A percentile compares a stretch with the other conserved stretches of the same genome.
Evolutionary conservation across 2,888 invertebrate genomes (phyloP).

Genomic region (Creontiades dilutus): DNA sequence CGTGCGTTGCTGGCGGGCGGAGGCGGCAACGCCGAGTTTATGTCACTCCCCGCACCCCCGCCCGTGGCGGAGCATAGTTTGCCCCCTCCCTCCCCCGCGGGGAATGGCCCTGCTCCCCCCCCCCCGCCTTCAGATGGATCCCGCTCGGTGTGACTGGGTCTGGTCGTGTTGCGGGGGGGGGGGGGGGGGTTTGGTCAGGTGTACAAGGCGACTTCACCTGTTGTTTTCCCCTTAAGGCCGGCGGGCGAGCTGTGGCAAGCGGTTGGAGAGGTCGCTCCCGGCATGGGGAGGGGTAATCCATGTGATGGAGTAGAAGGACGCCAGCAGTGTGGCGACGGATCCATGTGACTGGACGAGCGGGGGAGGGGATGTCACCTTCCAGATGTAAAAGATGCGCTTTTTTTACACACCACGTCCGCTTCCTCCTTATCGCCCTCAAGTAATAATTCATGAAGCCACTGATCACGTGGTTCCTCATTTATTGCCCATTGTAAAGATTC

Average conservation of each 20-base stretch:
- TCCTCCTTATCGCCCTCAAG: neutral
- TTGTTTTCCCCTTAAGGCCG: neutral
- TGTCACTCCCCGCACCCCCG: slow-evolving; percentile 45
- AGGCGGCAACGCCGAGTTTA: slow-evolving; percentile 60
- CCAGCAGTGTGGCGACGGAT: neutral
- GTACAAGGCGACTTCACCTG: slow-evolving; percentile 46
- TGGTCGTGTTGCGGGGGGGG: neutral
- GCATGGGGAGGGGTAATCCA: neutral
- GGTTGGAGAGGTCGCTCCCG: neutral
- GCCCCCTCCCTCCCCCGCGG: neutral
- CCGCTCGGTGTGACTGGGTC: neutral
- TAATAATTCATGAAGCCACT: slow-evolving; percentile 19
- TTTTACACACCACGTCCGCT: neutral
- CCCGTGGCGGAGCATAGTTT: neutral
- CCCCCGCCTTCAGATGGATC: neutral
- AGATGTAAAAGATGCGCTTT: neutral
- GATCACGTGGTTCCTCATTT: slow-evolving; percentile 29
- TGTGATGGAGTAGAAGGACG: neutral
- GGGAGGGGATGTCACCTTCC: neutral
- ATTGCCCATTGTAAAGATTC: no score
- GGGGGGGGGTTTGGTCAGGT: slow-evolving; percentile 31
- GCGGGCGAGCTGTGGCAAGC: neutral
- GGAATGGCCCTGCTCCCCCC: no score
- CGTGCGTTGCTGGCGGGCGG: slow-evolving; percentile 19
- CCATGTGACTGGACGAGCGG: neutral